Evolutionary conservation across 2,113 vertebrate genomes (phyloP), one percentile per base, ranked within the genome.

Genomic region (Mustela lutreola): DNA sequence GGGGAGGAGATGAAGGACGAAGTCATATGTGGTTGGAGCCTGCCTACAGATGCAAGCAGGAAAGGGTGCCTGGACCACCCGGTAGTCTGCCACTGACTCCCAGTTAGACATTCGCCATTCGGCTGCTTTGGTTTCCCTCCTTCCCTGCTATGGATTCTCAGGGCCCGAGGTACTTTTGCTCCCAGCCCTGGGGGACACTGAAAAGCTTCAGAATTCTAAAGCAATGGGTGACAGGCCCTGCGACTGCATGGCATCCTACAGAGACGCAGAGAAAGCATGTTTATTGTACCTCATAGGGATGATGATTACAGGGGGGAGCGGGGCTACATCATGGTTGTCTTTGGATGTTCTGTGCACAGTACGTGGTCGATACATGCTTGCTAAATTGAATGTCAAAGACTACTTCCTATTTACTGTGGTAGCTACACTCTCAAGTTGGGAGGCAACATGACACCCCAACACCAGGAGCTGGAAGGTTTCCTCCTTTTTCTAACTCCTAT

Each of bases 21-120:
- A n/a, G 15, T 4, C 31, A 11, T 0, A 3, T 0, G 2, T 11
- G 31, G 1, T 15, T 21, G n/a, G 65, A 78, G 15, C 1, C 21
- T 0, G 16, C 22, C 36, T 4, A 50, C 11, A 67, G 42, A 48
- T 1, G 5, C 4, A 0, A 2, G 26, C 5, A 50, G 36, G 26
- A 11, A 58, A 63, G 1, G 26, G 22, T 3, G n/a, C 15, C 75
- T 48, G 7, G 1, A 12, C 18, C 70, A 28, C 1, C 24, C 70
- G 36, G 42, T 2, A 31, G 31, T 28, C 4, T 42, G 50, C 1
- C 21, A 53, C 7, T 2, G 11, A 58, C 14, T 58, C 70, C 39
- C 22, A 4, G 12, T 22, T 15, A n/a, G 4, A 14, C 71, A 73
- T 4, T 24, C 21, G 18, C n/a, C 9, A 8, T 15, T 12, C 18